Conservation (phyloP, 2,113 vertebrate species). For the Pyrgilauda ruficollis region DNA sequence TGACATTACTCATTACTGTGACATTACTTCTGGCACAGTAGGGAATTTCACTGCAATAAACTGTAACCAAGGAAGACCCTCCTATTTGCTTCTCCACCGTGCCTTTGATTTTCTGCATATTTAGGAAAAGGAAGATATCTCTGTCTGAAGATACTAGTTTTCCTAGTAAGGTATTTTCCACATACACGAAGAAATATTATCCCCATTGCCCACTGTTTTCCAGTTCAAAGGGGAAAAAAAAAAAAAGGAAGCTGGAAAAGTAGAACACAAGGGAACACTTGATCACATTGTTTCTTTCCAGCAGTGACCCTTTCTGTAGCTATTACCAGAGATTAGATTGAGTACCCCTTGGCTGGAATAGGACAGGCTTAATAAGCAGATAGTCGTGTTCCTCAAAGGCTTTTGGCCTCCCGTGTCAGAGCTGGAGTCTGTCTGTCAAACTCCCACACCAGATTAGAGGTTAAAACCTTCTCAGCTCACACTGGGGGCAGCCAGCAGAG, state of each 20-base stretch:
- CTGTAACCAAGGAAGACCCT: not conserved
- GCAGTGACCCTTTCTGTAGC: not conserved
- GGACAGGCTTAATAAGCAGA: not conserved
- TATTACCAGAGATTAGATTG: not conserved
- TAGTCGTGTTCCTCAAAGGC: not conserved
- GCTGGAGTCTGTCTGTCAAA: not conserved
- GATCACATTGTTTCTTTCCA: not conserved
- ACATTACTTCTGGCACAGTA: not conserved
- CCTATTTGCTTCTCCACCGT: not conserved
- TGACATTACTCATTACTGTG: not conserved
- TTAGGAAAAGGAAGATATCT: not conserved
- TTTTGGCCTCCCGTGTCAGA: not conserved
- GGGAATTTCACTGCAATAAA: constrained; percentile 10
- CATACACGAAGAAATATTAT: not conserved
- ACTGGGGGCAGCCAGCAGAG: not conserved
- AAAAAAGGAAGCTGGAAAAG: not conserved
- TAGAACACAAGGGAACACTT: not conserved
- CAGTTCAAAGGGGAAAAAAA: not conserved
- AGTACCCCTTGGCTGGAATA: not conserved
- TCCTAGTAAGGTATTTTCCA: not conserved
- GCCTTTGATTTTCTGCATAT: not conserved
- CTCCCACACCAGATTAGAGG: not conserved
- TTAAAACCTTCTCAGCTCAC: not conserved
- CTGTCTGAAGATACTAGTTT: not conserved
- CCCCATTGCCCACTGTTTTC: not conserved